Evolutionary conservation across 1,140 invertebrate species (phyloP).

Genomic region (Limonius californicus): DNA sequence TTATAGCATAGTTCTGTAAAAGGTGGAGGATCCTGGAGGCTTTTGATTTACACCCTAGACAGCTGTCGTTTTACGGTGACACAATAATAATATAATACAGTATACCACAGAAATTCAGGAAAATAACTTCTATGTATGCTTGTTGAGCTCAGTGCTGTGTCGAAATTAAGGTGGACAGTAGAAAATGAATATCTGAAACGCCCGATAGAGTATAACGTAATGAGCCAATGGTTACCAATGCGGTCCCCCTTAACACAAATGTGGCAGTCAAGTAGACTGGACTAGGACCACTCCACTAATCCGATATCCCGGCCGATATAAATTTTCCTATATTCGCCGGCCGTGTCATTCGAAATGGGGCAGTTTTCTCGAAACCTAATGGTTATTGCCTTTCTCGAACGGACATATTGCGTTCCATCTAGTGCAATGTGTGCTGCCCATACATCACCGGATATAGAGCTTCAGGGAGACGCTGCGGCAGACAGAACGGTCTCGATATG

Average conservation of each 20-base stretch:
- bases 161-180: too few relatives aligned
- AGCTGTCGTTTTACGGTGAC: conserved; percentile 15
- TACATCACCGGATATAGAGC: conserved; percentile 50
- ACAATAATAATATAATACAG: neutral
- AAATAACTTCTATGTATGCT: too few relatives aligned
- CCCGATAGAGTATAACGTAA: too few relatives aligned
- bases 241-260: too few relatives aligned
- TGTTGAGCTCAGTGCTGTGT: too few relatives aligned
- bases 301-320: conserved; percentile 46
- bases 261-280: neutral
- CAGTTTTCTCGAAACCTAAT: conserved; percentile 59
- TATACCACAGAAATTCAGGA: too few relatives aligned
- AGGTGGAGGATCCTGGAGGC: conserved; percentile 6
- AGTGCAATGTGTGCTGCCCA: conserved; percentile 58
- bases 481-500: conserved; percentile 28
- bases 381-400: conserved; percentile 60
- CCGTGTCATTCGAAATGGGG: conserved; percentile 59
- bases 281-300: conserved; percentile 31
- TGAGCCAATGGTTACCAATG: too few relatives aligned
- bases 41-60: conserved; percentile 20
- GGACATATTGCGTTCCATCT: conserved; percentile 62
- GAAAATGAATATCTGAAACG: too few relatives aligned
- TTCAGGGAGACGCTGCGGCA: conserved; percentile 32
- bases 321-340: conserved; percentile 58
- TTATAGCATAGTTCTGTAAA: conserved; percentile 1